phyloP scores from a whole-genome alignment of 2,797 vertebrate species.

The Hydrocynus forskahlii region DNA sequence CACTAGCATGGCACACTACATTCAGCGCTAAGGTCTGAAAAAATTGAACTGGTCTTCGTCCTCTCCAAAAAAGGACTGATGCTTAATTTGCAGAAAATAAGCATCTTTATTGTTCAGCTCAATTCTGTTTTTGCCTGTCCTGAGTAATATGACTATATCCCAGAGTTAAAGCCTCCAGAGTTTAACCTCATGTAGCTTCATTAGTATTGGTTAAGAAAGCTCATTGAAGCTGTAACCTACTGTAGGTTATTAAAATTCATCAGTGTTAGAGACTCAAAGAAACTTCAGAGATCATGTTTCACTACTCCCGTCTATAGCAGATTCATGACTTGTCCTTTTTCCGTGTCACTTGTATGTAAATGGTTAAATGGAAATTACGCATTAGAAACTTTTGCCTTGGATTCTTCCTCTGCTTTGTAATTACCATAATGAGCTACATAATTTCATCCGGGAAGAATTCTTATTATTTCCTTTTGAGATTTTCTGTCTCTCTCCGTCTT shows the following conservation, averaged over 20 bases:
- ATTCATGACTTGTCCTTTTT: background rate
- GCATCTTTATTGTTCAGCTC: too few relatives aligned
- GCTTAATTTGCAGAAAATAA: too few relatives aligned
- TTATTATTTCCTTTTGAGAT: slow-evolving; percentile 39
- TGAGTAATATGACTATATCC: background rate
- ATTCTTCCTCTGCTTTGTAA: slow-evolving; percentile 37
- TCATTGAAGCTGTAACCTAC: background rate
- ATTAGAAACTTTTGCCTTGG: slow-evolving; percentile 4
- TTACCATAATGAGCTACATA: slow-evolving; percentile 41
- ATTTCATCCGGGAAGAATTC: slow-evolving; percentile 51
- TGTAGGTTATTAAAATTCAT: background rate
- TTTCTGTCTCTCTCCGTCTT: slow-evolving; percentile 29
- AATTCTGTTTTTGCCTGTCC: background rate
- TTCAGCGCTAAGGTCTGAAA: too few relatives aligned
- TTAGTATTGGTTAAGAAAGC: background rate
- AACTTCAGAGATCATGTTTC: background rate
- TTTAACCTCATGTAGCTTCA: background rate
- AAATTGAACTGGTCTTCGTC: too few relatives aligned
- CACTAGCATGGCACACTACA: too few relatives aligned
- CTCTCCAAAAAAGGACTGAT: too few relatives aligned
- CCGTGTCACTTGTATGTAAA: background rate
- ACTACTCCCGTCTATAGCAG: background rate
- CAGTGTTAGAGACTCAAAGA: background rate
- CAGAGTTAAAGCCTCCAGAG: too few relatives aligned
- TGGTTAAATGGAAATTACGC: slow-evolving; percentile 36